phyloP scores from a whole-genome alignment of 2,113 vertebrate species.

The Scopus umbretta region DNA sequence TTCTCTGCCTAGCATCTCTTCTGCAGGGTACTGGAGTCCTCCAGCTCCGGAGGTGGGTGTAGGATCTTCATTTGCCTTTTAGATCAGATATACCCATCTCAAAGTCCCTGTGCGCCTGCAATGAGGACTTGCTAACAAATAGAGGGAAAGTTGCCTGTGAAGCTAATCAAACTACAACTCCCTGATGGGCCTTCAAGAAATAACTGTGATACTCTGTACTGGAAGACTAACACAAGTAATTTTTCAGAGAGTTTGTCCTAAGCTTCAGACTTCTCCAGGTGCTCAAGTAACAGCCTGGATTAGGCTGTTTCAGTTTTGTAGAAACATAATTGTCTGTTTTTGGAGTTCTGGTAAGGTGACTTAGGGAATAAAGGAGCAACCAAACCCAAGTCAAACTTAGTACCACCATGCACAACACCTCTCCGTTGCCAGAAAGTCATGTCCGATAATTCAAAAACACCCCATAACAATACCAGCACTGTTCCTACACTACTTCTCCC shows the following conservation, averaged over 20 bases:
- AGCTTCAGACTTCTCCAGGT: background rate
- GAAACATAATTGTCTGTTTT: background rate
- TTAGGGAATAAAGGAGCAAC: background rate
- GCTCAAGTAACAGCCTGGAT: background rate
- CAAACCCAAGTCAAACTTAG: background rate
- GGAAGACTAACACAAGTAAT: background rate
- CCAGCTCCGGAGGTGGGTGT: background rate
- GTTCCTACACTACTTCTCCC: background rate
- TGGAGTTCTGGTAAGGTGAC: background rate
- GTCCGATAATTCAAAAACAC: background rate
- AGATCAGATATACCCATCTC: background rate
- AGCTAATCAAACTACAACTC: background rate
- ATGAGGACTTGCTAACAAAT: background rate
- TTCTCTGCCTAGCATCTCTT: background rate
- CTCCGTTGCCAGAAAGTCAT: background rate
- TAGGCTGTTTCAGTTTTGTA: background rate
- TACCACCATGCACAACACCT: background rate
- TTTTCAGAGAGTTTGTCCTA: background rate
- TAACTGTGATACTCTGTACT: background rate
- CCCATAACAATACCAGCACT: background rate
- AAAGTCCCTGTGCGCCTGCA: background rate
- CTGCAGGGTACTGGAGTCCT: background rate
- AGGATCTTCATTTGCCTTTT: background rate
- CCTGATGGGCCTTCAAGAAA: background rate
- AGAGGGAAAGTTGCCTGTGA: background rate